These are phyloP conservation scores for Sanderia malayensis DNA, from an alignment of 30 jellyfish, hydroid and myxozoan genomes.

Conservation along the genomic window DNA sequence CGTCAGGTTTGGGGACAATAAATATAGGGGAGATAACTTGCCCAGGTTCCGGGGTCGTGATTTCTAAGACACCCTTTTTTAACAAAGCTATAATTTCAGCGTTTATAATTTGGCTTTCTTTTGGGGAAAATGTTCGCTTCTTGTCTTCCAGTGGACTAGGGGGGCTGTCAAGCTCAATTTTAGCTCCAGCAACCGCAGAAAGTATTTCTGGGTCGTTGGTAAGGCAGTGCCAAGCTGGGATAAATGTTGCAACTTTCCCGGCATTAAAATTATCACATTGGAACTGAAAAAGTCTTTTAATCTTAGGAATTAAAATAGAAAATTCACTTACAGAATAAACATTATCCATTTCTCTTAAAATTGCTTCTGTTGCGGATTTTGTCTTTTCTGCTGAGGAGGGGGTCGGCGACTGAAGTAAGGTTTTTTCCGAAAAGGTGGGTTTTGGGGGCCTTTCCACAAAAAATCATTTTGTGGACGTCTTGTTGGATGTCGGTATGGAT, in stretches of 20 bases:
- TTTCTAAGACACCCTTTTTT: not conserved
- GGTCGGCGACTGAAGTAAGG: too few species aligned
- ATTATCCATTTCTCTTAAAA: too few species aligned
- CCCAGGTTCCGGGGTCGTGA: not conserved
- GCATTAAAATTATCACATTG: slow-evolving; percentile 17
- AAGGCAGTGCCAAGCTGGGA: not conserved
- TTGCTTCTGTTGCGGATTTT: too few species aligned
- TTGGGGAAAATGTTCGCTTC: not conserved
- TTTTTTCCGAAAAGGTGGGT: not conserved
- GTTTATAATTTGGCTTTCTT: not conserved
- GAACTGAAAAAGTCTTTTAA: too few species aligned
- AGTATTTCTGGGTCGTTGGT: slow-evolving; percentile 13
- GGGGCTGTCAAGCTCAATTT: slow-evolving; percentile 16
- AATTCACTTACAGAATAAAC: too few species aligned
- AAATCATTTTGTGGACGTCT: not conserved
- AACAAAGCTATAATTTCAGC: not conserved
- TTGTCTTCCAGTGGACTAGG: not conserved
- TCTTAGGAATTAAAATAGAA: too few species aligned
- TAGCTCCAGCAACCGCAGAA: not conserved
- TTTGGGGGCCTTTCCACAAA: not conserved
- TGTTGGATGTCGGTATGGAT: not conserved
- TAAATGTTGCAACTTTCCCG: slow-evolving; percentile 6
- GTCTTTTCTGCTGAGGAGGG: too few species aligned
- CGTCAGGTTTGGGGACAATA: not conserved
- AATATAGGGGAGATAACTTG: not conserved